These are phyloP conservation scores for Halcyon senegalensis DNA, from an alignment of 2,113 vertebrate species.

Conservation along the genomic window DNA sequence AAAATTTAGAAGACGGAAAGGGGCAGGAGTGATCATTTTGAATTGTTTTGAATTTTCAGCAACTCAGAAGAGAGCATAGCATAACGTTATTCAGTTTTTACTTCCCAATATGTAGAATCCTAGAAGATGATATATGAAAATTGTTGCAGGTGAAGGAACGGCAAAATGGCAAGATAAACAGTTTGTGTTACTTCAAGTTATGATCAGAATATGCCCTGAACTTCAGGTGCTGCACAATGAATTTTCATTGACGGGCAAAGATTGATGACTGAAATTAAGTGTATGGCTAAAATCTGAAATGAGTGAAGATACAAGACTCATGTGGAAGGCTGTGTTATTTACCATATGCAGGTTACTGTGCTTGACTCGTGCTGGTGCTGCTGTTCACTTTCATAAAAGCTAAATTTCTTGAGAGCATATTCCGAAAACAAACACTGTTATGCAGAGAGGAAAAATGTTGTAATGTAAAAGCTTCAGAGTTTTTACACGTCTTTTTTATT, in stretches of 20 bases:
- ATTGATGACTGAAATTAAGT: not conserved
- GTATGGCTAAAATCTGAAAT: not conserved
- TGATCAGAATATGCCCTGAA: not conserved
- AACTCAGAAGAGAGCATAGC: not conserved
- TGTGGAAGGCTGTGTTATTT: not conserved
- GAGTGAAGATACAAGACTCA: not conserved
- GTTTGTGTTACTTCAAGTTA: not conserved
- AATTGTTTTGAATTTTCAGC: not conserved
- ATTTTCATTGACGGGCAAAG: not conserved
- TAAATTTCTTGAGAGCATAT: not conserved
- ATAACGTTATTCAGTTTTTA: not conserved
- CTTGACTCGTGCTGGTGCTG: not conserved
- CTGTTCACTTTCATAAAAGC: not conserved
- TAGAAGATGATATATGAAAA: not conserved
- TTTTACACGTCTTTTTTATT: not conserved
- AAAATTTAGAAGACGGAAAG: not conserved
- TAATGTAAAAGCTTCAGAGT: not conserved
- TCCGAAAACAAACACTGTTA: not conserved
- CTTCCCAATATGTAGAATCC: not conserved
- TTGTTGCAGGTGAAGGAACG: not conserved
- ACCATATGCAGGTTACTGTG: not conserved
- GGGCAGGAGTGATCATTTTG: not conserved
- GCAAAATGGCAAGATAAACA: not conserved
- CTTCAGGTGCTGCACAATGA: accelerated
- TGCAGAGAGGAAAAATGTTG: not conserved